Conservation (phyloP, 1,140 invertebrate species). For the Temnothorax curvispinosus region DNA sequence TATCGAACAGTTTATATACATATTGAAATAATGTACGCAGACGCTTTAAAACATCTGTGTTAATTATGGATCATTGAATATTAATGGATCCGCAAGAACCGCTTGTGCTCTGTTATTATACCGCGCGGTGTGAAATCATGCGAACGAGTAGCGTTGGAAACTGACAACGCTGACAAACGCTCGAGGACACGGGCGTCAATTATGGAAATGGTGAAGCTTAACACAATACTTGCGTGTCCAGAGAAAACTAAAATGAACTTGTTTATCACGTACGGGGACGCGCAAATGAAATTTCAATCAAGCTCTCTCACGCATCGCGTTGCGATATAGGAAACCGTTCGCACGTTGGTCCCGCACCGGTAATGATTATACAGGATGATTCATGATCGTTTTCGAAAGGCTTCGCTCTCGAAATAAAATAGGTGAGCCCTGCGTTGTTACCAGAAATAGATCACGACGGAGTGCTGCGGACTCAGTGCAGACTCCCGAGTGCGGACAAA, state of each 20-base stretch:
- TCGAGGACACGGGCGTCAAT: constrained; percentile 4
- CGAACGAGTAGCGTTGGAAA: not conserved
- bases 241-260: constrained; percentile 24
- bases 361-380: not conserved
- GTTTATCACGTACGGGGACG: constrained; percentile 11
- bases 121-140: not conserved
- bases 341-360: not conserved
- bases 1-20: not conserved
- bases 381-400: not conserved
- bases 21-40: not conserved
- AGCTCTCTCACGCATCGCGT: not conserved
- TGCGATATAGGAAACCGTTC: not conserved
- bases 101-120: not conserved
- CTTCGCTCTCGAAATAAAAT: constrained; percentile 15
- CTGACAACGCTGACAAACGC: not conserved
- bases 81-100: not conserved
- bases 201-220: constrained; percentile 20
- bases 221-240: not conserved
- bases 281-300: constrained; percentile 24
- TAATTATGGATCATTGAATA: not conserved
- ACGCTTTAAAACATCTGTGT: not conserved
- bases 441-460: constrained; percentile 20
- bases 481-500: not conserved
- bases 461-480: not conserved
- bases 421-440: not conserved